Conservation (phyloP, 2,888 invertebrate species). For the Cecidostiba fungosa region DNA sequence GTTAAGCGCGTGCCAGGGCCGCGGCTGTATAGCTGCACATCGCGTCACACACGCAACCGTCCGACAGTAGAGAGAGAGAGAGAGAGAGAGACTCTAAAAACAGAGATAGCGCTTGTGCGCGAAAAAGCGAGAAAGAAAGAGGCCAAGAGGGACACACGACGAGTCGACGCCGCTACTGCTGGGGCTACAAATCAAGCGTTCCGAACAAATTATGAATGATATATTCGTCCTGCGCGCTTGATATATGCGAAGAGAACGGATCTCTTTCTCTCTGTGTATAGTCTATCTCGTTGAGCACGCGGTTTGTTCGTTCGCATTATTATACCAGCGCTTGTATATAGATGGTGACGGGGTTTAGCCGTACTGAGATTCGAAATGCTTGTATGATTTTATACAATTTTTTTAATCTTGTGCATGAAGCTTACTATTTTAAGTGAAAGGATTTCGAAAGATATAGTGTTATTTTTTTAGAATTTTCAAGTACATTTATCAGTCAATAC, state of each 20-base stretch:
- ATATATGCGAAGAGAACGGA: constrained; percentile 73
- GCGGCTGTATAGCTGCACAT: background rate
- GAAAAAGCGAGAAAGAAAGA: constrained; percentile 57
- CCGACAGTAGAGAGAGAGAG: background rate
- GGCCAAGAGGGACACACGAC: constrained; percentile 65
- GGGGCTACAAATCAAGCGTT: constrained; percentile 79
- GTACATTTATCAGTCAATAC: no score
- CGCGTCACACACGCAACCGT: constrained; percentile 15
- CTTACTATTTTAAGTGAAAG: no score
- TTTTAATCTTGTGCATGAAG: no score
- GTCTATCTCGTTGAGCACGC: constrained; percentile 63
- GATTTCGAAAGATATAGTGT: no score
- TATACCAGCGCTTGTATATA: background rate
- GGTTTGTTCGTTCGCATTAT: constrained; percentile 25
- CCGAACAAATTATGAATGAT: constrained; percentile 80
- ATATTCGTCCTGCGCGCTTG: constrained; percentile 78
- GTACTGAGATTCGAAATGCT: no score
- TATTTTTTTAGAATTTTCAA: no score
- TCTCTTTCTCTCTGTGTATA: constrained; percentile 45
- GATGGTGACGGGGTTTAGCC: background rate
- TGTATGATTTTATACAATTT: no score
- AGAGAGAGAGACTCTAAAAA: constrained; percentile 10
- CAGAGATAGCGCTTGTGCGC: constrained; percentile 18
- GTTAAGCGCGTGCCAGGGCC: constrained; percentile 69
- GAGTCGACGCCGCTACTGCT: constrained; percentile 78